Percentiles rank a stretch among this genome's conserved stretches.
Conservation (phyloP, 2,888 invertebrate species). For the Limnephilus lunatus region DNA sequence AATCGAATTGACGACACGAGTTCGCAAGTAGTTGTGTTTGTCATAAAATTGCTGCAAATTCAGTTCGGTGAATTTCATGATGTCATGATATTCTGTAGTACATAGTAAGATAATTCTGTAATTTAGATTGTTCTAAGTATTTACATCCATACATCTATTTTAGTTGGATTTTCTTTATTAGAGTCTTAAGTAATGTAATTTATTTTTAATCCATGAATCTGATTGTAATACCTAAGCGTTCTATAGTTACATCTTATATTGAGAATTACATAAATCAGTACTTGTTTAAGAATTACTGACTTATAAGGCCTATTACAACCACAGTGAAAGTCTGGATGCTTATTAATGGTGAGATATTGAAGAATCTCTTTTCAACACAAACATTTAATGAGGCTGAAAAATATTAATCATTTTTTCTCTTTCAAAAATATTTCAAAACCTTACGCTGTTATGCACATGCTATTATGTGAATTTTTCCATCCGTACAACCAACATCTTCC, state of each 20-base stretch:
- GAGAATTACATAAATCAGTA: neutral
- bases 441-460: neutral
- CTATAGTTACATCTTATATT: neutral
- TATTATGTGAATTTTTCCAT: neutral
- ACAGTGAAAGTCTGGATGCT: slow-evolving; percentile 24
- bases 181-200: neutral
- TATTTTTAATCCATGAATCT: neutral
- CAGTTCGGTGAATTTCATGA: neutral
- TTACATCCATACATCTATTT: neutral
- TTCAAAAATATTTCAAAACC: neutral
- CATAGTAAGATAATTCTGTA: neutral
- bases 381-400: slow-evolving; percentile 45
- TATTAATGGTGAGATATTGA: slow-evolving; percentile 20
- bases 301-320: neutral
- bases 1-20: too few relatives aligned
- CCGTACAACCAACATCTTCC: neutral
- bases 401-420: neutral
- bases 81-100: neutral
- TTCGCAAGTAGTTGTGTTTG: too few relatives aligned
- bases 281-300: neutral
- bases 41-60: neutral
- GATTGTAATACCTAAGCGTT: neutral
- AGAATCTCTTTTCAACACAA: slow-evolving; percentile 46
- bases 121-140: neutral
- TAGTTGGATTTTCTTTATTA: neutral